A percentile compares a stretch with the other conserved stretches of the same genome.
These are phyloP conservation scores for Cephalopterus ornatus DNA, from an alignment of 2,113 vertebrate genomes.

Conservation along the genomic window DNA sequence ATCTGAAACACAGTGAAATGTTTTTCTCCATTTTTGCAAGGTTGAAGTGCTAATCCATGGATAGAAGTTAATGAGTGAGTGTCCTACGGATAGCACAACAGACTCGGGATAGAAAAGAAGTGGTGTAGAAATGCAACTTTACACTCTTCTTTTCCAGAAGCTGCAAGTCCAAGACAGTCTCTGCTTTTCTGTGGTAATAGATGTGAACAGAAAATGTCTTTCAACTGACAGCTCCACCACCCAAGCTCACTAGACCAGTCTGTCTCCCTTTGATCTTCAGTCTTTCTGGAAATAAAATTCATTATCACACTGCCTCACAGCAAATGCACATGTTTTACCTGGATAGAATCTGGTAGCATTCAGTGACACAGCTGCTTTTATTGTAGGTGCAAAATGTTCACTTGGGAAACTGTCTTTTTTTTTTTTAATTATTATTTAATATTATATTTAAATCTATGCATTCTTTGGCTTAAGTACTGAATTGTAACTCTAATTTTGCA, in stretches of 20 bases:
- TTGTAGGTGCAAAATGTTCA: neutral
- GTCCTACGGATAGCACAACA: neutral
- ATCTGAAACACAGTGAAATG: neutral
- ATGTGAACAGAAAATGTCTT: neutral
- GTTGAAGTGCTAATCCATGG: neutral
- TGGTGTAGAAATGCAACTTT: neutral
- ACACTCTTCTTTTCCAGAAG: neutral
- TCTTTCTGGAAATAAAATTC: slow-evolving; percentile 14
- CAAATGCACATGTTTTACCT: neutral
- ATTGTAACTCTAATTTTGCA: neutral
- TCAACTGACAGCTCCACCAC: neutral
- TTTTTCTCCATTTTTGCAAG: neutral
- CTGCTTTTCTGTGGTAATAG: neutral
- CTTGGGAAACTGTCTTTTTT: neutral
- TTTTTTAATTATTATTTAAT: neutral
- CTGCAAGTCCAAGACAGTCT: neutral
- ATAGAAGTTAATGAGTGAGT: neutral
- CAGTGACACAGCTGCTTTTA: neutral
- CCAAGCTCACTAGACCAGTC: neutral
- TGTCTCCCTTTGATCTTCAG: neutral
- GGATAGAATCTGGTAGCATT: neutral
- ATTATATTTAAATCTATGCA: neutral
- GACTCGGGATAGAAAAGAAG: fast-evolving
- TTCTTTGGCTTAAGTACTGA: neutral
- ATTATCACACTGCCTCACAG: neutral